Evolutionary conservation across 2,113 vertebrate genomes (phyloP).

Genomic region (Vidua macroura): DNA sequence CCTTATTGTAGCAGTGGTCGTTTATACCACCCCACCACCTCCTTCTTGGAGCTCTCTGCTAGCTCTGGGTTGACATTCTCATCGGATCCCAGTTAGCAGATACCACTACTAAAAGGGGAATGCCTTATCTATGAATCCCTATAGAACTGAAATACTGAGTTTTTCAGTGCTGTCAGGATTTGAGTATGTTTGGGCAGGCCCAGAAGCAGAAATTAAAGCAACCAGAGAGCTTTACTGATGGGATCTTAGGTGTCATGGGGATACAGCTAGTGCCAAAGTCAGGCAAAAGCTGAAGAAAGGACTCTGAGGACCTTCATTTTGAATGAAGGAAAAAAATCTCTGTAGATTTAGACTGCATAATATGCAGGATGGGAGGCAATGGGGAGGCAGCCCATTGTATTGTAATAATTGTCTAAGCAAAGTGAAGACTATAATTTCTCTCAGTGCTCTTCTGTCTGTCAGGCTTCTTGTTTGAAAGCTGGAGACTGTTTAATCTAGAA

Average conservation of each 20-base stretch:
- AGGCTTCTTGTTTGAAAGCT: not conserved
- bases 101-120: not conserved
- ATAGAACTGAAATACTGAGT: not conserved
- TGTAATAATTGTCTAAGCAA: constrained; percentile 6
- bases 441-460: not conserved
- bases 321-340: constrained; percentile 13
- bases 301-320: constrained; percentile 29
- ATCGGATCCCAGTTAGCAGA: not conserved
- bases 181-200: not conserved
- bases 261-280: not conserved
- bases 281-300: not conserved
- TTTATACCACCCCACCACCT: not conserved
- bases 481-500: not conserved
- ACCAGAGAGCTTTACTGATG: not conserved
- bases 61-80: not conserved
- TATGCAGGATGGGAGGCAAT: not conserved
- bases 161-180: not conserved
- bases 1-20: not conserved
- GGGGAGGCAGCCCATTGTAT: not conserved
- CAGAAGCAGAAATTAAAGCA: constrained; percentile 11
- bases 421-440: not conserved
- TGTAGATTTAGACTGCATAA: not conserved
- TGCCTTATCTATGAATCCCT: not conserved
- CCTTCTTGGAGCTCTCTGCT: not conserved
- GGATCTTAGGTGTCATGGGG: not conserved